Base-by-base conservation (phyloP, 2,888 invertebrate species). In the Aspidiotus rigidus region DNA sequence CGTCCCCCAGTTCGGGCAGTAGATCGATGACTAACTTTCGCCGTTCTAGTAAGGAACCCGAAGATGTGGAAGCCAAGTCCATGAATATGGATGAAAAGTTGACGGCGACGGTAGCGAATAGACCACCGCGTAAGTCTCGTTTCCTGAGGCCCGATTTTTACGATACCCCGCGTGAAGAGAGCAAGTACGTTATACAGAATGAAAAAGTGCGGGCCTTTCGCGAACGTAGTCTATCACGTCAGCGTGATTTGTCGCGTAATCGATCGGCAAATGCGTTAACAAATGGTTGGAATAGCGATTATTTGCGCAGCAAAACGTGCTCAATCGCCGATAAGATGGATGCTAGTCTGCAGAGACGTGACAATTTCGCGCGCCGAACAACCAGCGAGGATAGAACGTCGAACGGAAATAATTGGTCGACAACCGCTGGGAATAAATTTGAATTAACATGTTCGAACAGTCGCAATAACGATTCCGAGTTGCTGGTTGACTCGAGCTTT, bases 111-210 rank as follows among this genome's bases (percentile, higher is more conserved):
- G 17, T 60, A 13, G 59, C 39, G n/a, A 10, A 39, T 39, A 72
- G 69, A 66, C 64, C 66, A 13, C 71, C 71, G 17, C 82, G 86
- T 72, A 83, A 87, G 70, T 88, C 87, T 9, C 80, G 90, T 70
- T 90, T 89, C 78, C 78, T 90, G 70, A 82, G 90, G 42, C 87
- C 89, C 0, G 90, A 90, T 77, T 89, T 89, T 76, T 88, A 85
- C 76, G 88, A 89, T 72, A 80, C 85, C 1, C 83, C 85, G 9
- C 78, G 82, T 17, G 86, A 86, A 70, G 88, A 88, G 74, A 86
- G 83, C 75, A 79, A 83, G 28, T 85, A 85, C 75, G 81, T 83
- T 1, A 82, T 79, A 69, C 77, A 78, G 41, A 78, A 78, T 63
- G 79, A 78, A 63, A 64, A 61, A 40, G 67, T 67, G 17, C 10